These are phyloP conservation scores for Haliclystus octoradiatus DNA, from an alignment of 30 jellyfish, hydroid and myxozoan species.

Conservation along the genomic window DNA sequence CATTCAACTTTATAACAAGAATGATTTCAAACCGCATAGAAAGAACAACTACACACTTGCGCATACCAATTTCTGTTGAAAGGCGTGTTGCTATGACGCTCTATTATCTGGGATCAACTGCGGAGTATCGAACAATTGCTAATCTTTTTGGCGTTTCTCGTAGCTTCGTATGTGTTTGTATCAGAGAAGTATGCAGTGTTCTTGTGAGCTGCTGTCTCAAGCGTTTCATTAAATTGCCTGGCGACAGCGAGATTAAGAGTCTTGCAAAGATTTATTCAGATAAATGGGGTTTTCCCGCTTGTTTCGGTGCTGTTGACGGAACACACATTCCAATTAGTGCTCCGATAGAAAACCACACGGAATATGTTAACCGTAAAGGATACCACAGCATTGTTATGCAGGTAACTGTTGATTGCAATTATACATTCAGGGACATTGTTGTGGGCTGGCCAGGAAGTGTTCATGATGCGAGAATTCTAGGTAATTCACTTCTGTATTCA, in stretches of 20 bases:
- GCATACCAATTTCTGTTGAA: neutral
- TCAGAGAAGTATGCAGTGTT: neutral
- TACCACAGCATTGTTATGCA: neutral
- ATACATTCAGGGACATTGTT: neutral
- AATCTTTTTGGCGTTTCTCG: neutral
- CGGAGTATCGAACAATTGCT: neutral
- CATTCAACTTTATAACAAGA: neutral
- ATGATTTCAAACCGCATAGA: neutral
- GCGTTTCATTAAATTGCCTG: neutral
- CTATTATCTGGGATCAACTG: neutral
- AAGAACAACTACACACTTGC: neutral
- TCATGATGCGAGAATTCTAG: constrained; percentile 8
- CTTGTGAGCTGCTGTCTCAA: neutral
- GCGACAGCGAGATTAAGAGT: neutral
- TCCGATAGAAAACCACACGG: neutral
- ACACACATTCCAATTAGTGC: constrained; percentile 5
- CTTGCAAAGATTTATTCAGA: neutral
- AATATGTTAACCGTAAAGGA: constrained; percentile 1
- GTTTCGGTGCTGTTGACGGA: constrained; percentile 6
- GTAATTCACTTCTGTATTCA: neutral
- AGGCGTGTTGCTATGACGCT: neutral
- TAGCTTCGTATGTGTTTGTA: neutral
- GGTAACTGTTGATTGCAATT: constrained; percentile 2
- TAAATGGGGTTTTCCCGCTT: constrained; percentile 5
- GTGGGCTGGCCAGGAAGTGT: constrained; percentile 15